phyloP scores from a whole-genome alignment of 2,797 vertebrate genomes.

The Rhynchotus rufescens region DNA sequence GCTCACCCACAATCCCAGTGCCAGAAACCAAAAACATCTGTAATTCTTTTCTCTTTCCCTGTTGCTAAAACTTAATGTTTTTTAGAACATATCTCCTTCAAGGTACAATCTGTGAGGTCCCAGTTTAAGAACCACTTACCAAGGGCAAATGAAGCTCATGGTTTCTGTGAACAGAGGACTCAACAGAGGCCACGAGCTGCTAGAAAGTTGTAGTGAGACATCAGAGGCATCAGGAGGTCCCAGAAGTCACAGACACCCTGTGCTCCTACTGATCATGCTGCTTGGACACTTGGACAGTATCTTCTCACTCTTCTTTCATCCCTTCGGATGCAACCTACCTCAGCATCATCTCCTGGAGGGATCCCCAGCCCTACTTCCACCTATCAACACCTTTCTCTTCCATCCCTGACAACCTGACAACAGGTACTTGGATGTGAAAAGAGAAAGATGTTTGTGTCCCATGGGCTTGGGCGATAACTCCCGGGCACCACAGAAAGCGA shows the following conservation, averaged over 20 bases:
- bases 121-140: slow-evolving; percentile 22
- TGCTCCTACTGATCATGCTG: neutral
- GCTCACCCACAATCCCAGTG: neutral
- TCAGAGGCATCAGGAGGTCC: neutral
- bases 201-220: neutral
- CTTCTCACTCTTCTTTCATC: neutral
- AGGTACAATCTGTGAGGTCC: neutral
- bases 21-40: neutral
- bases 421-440: neutral
- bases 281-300: neutral
- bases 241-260: neutral
- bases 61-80: slow-evolving; percentile 1
- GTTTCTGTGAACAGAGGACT: neutral
- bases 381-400: neutral
- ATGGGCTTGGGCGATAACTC: rapidly evolving
- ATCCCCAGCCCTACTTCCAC: neutral
- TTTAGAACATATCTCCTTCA: neutral
- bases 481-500: neutral
- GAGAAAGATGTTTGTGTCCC: rapidly evolving
- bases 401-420: neutral
- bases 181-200: neutral
- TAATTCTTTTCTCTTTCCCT: neutral
- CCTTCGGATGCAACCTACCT: neutral
- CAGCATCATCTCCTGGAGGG: neutral
- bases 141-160: slow-evolving; percentile 11